Percentiles rank a stretch among this genome's conserved stretches.
Conservation (phyloP, 2,888 invertebrate genomes). For the Phalangium opilio region DNA sequence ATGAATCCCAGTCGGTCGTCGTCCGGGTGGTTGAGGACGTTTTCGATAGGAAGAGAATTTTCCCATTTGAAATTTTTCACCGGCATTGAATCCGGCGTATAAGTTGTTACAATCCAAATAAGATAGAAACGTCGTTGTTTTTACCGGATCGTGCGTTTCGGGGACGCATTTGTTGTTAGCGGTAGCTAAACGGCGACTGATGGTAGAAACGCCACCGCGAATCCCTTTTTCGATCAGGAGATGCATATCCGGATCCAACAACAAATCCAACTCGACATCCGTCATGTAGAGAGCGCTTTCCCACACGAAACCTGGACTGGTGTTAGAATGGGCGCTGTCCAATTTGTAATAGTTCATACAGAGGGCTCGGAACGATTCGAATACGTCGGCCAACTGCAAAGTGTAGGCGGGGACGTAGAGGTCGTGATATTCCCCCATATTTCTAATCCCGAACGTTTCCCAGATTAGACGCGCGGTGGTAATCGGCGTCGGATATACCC, state of each 20-base stretch:
- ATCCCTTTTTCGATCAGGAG: constrained; percentile 12
- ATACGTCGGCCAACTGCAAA: constrained; percentile 20
- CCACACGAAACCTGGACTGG: constrained; percentile 18
- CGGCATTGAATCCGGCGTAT: too few relatives aligned
- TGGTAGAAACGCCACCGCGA: constrained; percentile 8
- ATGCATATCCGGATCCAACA: constrained; percentile 19
- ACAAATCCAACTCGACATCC: constrained; percentile 15
- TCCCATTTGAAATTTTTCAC: too few relatives aligned
- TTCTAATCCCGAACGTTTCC: constrained; percentile 5
- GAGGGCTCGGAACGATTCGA: constrained; percentile 22
- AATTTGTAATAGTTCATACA: constrained; percentile 19
- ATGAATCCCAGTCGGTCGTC: too few relatives aligned
- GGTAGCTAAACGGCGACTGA: not conserved
- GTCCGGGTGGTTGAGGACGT: too few relatives aligned
- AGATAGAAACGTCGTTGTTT: too few relatives aligned
- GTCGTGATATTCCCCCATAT: constrained; percentile 22
- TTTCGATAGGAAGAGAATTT: too few relatives aligned
- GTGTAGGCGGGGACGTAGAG: constrained; percentile 20
- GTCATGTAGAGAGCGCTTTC: constrained; percentile 15
- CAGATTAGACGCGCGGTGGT: too few relatives aligned
- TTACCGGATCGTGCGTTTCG: too few relatives aligned
- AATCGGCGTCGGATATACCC: too few relatives aligned
- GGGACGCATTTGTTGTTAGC: too few relatives aligned
- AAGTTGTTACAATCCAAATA: too few relatives aligned
- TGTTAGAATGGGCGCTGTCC: constrained; percentile 20